Conservation (phyloP, 2,113 vertebrate genomes). For the Ptilorrhoa leucosticta region DNA sequence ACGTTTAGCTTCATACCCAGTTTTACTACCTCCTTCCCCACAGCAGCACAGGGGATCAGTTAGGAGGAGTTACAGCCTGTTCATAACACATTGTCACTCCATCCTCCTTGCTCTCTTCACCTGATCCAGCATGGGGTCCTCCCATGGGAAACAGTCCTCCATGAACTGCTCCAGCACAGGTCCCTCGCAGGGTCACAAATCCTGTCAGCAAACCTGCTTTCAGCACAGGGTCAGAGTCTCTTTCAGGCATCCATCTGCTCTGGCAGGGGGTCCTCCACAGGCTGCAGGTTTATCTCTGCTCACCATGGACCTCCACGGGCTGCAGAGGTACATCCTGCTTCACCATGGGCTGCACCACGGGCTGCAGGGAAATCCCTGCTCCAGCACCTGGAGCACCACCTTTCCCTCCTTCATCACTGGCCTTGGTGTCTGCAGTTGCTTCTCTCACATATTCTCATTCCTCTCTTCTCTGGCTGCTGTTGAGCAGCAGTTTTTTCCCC, state of each 20-base stretch:
- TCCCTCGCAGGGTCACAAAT: accelerated
- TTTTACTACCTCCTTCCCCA: neutral
- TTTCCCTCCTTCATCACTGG: neutral
- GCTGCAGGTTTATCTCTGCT: neutral
- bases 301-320: neutral
- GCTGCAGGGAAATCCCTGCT: neutral
- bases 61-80: neutral
- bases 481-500: neutral
- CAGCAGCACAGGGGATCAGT: accelerated
- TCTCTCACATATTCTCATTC: neutral
- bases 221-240: neutral
- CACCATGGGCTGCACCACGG: neutral
- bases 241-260: neutral
- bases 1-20: neutral
- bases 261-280: accelerated
- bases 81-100: accelerated
- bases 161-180: accelerated
- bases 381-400: neutral
- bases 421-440: neutral
- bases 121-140: neutral
- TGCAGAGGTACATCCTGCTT: neutral
- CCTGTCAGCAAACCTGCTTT: neutral
- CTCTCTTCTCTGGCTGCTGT: neutral
- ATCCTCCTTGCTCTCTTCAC: neutral
- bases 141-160: neutral